Evolutionary conservation across 1,140 invertebrate species (phyloP).

Genomic region (Megathymus violae): DNA sequence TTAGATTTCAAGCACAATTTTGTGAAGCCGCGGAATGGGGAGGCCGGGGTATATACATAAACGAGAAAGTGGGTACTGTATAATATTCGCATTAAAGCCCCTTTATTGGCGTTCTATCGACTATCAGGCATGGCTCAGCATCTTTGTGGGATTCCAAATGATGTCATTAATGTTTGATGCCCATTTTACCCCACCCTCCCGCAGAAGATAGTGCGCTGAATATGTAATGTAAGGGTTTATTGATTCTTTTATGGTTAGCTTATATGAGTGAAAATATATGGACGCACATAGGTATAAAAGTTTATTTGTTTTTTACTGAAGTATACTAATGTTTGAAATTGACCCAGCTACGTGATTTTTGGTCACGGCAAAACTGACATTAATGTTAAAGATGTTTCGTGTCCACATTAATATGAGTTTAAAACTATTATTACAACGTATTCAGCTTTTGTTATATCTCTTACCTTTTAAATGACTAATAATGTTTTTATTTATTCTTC

Average conservation of each 20-base stretch:
- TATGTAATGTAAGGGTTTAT: slow-evolving; percentile 53
- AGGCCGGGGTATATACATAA: slow-evolving; percentile 41
- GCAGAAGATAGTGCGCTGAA: slow-evolving; percentile 53
- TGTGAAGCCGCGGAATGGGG: slow-evolving; percentile 37
- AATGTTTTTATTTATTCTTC: too few species aligned
- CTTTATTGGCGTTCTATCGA: slow-evolving; percentile 66
- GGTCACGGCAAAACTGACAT: too few species aligned
- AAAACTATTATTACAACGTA: too few species aligned
- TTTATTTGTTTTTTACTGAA: too few species aligned
- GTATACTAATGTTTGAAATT: too few species aligned
- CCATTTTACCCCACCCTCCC: slow-evolving; percentile 46
- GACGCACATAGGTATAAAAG: too few species aligned
- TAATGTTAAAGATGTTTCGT: too few species aligned
- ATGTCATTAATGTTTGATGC: slow-evolving; percentile 70
- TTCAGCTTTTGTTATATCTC: too few species aligned
- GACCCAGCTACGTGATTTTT: too few species aligned
- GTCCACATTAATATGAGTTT: too few species aligned
- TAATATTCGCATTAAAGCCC: slow-evolving; percentile 74
- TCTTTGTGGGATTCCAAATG: slow-evolving; percentile 67
- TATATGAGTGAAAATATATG: slow-evolving; percentile 15
- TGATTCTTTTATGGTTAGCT: slow-evolving; percentile 39
- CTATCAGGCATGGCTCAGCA: slow-evolving; percentile 66
- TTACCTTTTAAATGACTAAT: too few species aligned
- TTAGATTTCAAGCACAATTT: slow-evolving; percentile 41
- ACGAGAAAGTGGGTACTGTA: slow-evolving; percentile 60